Evolutionary conservation across 2,888 invertebrate species (phyloP), one percentile per base, ranked within the genome.

Genomic region (Aphidius colemani): DNA sequence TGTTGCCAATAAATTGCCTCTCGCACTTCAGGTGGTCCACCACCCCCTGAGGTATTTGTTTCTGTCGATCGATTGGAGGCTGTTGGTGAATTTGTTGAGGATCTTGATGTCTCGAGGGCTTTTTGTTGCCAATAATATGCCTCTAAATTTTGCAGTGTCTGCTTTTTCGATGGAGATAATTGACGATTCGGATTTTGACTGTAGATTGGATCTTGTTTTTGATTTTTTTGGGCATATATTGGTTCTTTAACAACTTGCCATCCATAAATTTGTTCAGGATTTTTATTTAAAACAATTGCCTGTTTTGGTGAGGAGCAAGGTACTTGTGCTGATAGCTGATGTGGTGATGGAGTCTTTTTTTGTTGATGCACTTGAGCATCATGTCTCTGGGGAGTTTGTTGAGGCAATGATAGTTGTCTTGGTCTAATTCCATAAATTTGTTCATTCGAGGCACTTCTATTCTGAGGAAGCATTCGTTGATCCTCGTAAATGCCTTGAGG

Each of bases 1-100:
- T 88, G 88, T 70, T 89, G 88, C 89, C 89, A 90, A 69, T 89
- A 89, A 72, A 88, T 89, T 0, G 88, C 89, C 76, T 90, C 89
- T 7, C 78, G 71, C 13, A 78, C 74, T 59, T 79, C 75, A 2
- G 80, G 77, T 6, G 72, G 63, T 11, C 75, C 74, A 41, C 73
- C 73, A 44, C 73, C 74, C 30, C 30, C 30, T 30, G 30, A 30
- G 30, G 30, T 30, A 1, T 40, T 41, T 8, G 53, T 55, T n/a
- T 57, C 53, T 3, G 44, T 13, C 0, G 43, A 7, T 7, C 43
- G 64, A 62, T 49, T 62, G 1, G 48, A 8, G 7, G 63, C 44
- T 7, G 65, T 44, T 1, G 73, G 64, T 0, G 69, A 69, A 57
- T 71, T 66, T 40, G 60, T 63, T 8, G 72, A 69, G 48, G 76